Conservation (phyloP, 2,797 vertebrate genomes). For the Catamblyrhynchus diadema region DNA sequence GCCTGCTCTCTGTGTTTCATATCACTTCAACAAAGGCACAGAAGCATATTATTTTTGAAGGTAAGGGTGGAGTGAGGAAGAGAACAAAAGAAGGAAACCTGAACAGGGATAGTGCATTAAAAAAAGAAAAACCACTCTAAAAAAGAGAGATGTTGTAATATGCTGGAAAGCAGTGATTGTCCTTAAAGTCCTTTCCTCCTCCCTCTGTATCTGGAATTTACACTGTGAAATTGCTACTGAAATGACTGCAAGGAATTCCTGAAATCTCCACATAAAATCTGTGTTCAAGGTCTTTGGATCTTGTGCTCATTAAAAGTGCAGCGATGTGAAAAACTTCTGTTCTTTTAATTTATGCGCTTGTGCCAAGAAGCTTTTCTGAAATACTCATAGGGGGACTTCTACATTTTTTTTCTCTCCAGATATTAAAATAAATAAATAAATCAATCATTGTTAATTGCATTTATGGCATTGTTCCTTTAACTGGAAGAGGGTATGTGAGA, state of each 20-base stretch:
- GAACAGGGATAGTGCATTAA: not conserved
- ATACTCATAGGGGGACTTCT: not conserved
- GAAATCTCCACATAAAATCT: not conserved
- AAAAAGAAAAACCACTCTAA: not conserved
- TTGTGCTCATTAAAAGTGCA: not conserved
- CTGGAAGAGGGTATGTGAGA: not conserved
- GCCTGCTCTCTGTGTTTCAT: not conserved
- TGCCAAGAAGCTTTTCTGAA: not conserved
- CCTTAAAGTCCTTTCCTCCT: not conserved
- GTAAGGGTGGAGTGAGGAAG: not conserved
- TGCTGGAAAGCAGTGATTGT: not conserved
- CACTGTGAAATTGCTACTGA: not conserved
- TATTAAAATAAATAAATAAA: not conserved
- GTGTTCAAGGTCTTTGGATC: not conserved
- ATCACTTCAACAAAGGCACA: not conserved
- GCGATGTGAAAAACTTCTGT: not conserved
- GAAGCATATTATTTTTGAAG: not conserved
- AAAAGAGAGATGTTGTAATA: not conserved
- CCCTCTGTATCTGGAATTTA: not conserved
- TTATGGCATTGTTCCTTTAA: not conserved
- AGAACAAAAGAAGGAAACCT: constrained; percentile 51
- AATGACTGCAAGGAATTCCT: not conserved
- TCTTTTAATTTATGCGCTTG: not conserved
- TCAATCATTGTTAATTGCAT: not conserved
- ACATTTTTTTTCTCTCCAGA: not conserved